phyloP scores from a whole-genome alignment of 2,888 invertebrate species.

The Phortica magna region DNA sequence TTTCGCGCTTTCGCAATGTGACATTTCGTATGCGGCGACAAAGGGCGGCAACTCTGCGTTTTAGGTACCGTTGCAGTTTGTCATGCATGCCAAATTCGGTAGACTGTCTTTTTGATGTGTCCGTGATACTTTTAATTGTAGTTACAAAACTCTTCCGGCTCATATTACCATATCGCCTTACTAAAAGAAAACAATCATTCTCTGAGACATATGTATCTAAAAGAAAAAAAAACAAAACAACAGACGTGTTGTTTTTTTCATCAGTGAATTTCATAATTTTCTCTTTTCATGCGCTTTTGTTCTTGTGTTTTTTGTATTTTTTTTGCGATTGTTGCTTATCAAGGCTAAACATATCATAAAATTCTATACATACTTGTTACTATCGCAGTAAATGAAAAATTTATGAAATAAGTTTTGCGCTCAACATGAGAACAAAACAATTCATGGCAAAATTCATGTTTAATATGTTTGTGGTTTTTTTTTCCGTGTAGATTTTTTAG shows the following conservation, averaged over 20 bases:
- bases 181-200: too few species aligned
- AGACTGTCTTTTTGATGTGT: background rate
- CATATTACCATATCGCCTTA: too few species aligned
- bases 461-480: background rate
- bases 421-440: too few species aligned
- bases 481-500: constrained; percentile 16
- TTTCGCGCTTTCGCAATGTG: constrained; percentile 21
- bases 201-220: too few species aligned
- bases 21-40: background rate
- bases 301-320: background rate
- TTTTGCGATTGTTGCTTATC: background rate
- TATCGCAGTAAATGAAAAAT: background rate
- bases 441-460: background rate
- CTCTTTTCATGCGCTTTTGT: background rate
- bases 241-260: background rate
- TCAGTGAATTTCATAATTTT: background rate
- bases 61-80: constrained; percentile 2
- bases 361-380: background rate
- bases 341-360: constrained; percentile 1
- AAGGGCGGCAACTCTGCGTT: background rate
- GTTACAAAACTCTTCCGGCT: too few species aligned
- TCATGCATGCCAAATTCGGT: constrained; percentile 16
- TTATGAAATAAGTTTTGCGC: background rate
- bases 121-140: background rate
- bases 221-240: background rate